Conservation (phyloP, 2,113 vertebrate genomes). For the Microtus montanus region DNA sequence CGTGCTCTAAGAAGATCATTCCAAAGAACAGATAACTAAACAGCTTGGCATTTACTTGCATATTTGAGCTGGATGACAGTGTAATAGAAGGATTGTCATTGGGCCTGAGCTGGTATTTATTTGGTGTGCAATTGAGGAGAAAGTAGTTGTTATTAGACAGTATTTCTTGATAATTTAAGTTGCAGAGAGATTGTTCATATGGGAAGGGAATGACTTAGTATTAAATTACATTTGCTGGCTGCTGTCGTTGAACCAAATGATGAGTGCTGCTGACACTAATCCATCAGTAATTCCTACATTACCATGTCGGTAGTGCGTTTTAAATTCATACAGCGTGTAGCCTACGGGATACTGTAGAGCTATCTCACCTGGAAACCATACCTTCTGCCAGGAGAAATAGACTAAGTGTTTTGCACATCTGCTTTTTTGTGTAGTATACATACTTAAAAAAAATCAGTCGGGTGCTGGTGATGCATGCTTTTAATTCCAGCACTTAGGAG, state of each 20-base stretch:
- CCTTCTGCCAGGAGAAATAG: background rate
- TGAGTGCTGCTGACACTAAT: conserved; percentile 19
- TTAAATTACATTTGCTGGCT: background rate
- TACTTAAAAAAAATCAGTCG: background rate
- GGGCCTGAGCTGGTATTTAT: background rate
- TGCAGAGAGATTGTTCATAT: background rate
- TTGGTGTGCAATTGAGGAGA: background rate
- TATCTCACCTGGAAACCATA: background rate
- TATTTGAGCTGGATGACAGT: background rate
- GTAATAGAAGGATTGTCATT: background rate
- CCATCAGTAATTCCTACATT: background rate
- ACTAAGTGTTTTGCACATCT: background rate
- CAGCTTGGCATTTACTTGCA: background rate
- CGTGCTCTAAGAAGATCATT: background rate
- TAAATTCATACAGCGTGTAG: background rate
- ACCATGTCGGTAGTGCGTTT: background rate
- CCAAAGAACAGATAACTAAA: background rate
- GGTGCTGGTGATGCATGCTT: background rate
- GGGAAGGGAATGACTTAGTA: background rate
- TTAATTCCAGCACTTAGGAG: background rate
- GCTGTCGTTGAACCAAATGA: background rate
- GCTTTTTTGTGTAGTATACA: background rate
- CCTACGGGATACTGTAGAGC: background rate
- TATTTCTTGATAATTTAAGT: conserved; percentile 31
- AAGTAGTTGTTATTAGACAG: background rate